Evolutionary conservation across 2,888 invertebrate species (phyloP).

Genomic region (Antheraea assamensis): DNA sequence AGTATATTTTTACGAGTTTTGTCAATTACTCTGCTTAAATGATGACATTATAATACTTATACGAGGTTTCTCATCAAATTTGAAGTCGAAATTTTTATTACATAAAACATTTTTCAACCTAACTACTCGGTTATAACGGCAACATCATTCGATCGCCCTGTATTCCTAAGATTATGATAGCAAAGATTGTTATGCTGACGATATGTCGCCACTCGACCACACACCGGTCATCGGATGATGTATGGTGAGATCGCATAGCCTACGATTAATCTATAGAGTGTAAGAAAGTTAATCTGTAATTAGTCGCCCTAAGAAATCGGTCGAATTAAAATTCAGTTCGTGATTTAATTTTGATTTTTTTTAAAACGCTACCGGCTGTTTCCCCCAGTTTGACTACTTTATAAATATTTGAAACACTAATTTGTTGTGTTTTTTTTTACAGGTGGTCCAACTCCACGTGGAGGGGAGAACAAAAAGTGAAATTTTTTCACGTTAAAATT

Average conservation of each 20-base stretch:
- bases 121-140: no score
- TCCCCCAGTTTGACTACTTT: neutral
- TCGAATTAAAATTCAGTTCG: no score
- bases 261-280: no score
- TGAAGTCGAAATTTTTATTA: neutral
- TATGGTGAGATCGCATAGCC: no score
- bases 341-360: neutral
- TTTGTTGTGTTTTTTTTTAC: neutral
- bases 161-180: no score
- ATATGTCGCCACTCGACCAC: no score
- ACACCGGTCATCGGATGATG: no score
- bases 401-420: neutral
- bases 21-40: neutral
- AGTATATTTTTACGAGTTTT: neutral
- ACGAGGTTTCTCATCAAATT: neutral
- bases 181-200: no score
- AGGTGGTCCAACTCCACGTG: conserved; percentile 9
- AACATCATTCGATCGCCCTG: no score
- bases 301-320: no score
- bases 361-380: no score
- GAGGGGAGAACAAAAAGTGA: neutral
- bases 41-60: neutral
- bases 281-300: no score
- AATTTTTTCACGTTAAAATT: neutral
- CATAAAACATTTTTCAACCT: neutral